These are phyloP conservation scores for Sinelater perroti DNA, from an alignment of 2,888 invertebrate genomes.

Conservation along the genomic window DNA sequence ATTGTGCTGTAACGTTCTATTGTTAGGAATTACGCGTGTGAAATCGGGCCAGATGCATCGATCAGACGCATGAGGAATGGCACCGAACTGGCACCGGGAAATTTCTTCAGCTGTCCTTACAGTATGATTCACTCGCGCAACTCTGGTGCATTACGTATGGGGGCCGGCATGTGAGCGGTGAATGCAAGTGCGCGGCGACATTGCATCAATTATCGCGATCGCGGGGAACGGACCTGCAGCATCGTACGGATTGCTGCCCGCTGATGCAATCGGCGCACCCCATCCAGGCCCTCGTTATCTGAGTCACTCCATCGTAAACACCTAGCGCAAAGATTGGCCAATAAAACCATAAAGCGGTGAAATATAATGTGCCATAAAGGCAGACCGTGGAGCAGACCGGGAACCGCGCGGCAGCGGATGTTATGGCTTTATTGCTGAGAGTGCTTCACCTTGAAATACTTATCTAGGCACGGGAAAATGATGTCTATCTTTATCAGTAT, in stretches of 20 bases:
- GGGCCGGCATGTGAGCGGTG: background rate
- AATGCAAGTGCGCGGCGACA: background rate
- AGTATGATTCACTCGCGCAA: constrained; percentile 1
- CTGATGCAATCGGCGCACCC: constrained; percentile 13
- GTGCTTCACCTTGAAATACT: no score
- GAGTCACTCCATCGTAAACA: constrained; percentile 12
- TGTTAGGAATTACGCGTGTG: no score
- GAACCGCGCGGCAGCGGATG: no score
- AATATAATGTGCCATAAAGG: background rate
- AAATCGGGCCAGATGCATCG: no score
- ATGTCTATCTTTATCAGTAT: no score
- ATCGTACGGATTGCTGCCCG: constrained; percentile 3
- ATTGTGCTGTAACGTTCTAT: no score
- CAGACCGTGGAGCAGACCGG: no score
- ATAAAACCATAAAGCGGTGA: constrained; percentile 7
- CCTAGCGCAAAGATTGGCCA: background rate
- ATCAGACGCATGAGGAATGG: no score
- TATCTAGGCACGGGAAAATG: no score
- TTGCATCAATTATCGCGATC: background rate
- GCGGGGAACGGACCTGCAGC: constrained; percentile 5
- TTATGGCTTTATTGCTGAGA: no score
- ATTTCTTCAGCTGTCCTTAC: constrained; percentile 5
- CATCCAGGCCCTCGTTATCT: constrained; percentile 3
- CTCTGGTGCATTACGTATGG: constrained; percentile 1
- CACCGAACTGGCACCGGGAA: no score